Conservation (phyloP, 2,113 vertebrate species). For the Psephotus haematonotus region DNA sequence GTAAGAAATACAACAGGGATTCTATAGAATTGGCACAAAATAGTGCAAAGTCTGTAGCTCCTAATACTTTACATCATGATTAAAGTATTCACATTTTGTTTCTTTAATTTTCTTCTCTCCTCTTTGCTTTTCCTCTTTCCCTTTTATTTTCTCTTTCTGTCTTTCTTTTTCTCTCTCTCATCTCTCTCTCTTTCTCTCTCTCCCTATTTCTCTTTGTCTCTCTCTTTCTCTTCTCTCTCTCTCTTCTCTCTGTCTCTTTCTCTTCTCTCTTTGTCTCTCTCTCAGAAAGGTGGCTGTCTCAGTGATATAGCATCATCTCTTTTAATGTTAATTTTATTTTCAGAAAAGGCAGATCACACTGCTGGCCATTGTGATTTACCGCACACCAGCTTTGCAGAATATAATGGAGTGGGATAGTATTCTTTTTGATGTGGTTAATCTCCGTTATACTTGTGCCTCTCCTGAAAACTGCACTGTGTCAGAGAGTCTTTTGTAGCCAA, state of each 20-base stretch:
- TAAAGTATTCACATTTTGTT: conserved; percentile 35
- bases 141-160: background rate
- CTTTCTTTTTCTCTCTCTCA: fast-evolving
- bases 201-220: fast-evolving
- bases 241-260: background rate
- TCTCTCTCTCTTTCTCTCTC: fast-evolving
- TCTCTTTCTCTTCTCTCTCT: too few species aligned
- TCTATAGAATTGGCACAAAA: conserved; percentile 57
- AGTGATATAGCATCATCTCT: background rate
- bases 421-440: conserved; percentile 61
- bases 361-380: background rate
- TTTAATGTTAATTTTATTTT: conserved; percentile 58
- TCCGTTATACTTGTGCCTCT: conserved; percentile 59
- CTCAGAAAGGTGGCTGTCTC: conserved; percentile 16
- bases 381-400: background rate
- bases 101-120: fast-evolving
- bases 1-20: conserved; percentile 51
- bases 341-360: conserved; percentile 22
- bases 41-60: conserved; percentile 33
- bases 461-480: conserved; percentile 51
- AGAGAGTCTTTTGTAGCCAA: conserved; percentile 48
- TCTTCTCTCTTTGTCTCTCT: fast-evolving
- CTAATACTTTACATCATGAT: conserved; percentile 49
- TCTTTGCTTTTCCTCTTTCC: background rate
- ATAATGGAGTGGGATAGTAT: conserved; percentile 34